Base-by-base conservation (phyloP, 2,797 vertebrate species). In the Anniella stebbinsi region DNA sequence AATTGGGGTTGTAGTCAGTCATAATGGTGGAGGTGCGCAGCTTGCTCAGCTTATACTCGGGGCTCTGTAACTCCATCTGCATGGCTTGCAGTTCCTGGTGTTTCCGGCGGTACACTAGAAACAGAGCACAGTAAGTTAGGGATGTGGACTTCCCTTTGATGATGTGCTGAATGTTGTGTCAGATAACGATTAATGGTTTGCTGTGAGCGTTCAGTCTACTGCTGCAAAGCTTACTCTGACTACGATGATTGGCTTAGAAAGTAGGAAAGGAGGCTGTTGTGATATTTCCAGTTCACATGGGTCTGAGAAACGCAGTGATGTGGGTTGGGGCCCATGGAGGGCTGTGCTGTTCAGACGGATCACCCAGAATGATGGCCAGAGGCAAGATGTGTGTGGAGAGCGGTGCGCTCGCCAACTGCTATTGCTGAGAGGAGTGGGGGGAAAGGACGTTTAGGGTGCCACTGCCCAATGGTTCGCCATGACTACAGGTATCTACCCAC, bases 1-100 rank as follows among this genome's bases (percentile, higher is more conserved):
- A 99, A 98, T 99, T 99, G 95, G 99, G 99, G 95, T 99, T 99
- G 97, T 99, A 99, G 97, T 99, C 99, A 0, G 99, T 99, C 99
- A 99, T 99, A 96, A 99, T 99, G 96, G 99, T 99, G 81, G 99
- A 99, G 72, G 99, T 99, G 0, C 98, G 97, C 91, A 99, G 98
- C 94, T 99, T 99, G 96, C 99, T 99, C 94, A 99, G 98, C 60
- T 99, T 99, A 93, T 99, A 99, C 93, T 99, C 99, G 0, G 99
- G 99, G 95, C 99, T 99, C 97, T 99, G 98, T 87, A 99, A 96
- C 94, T 99, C 99, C 97, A 99, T 97, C 96, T 99, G 99, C 93
- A 99, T 99, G 88, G 99, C 99, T 93, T 99, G 99, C 85, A 99
- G 97, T 97, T 99, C 99, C 1, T 99, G 99, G 97, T 99, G 99